Evolutionary conservation across 2,113 vertebrate genomes (phyloP).

Genomic region (Mugil cephalus): DNA sequence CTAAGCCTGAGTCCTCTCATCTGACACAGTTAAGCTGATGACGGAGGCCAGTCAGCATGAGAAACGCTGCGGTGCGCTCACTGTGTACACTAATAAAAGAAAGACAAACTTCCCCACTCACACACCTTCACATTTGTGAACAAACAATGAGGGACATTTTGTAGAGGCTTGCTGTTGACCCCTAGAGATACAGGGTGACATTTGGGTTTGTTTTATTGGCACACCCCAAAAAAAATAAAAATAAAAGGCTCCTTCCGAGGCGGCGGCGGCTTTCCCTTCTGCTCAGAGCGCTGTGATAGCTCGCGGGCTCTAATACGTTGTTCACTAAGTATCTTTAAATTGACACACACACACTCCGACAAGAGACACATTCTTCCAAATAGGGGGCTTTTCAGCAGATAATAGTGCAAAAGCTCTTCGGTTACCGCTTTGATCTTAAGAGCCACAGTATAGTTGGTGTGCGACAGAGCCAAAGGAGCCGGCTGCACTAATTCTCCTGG

Average conservation of each 20-base stretch:
- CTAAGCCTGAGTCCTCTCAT: no score
- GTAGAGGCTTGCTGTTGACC: slow-evolving; percentile 12
- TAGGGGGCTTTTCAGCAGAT: slow-evolving; percentile 18
- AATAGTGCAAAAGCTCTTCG: slow-evolving; percentile 28
- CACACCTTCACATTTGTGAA: neutral
- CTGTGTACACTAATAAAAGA: slow-evolving; percentile 15
- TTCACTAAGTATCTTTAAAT: slow-evolving; percentile 30
- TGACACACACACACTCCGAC: neutral
- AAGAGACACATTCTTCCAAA: slow-evolving; percentile 24
- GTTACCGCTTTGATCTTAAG: slow-evolving; percentile 30
- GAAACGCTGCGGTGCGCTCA: neutral
- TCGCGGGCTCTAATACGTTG: slow-evolving; percentile 13
- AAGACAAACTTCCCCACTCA: slow-evolving; percentile 12
- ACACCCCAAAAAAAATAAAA: neutral
- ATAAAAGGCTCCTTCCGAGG: neutral
- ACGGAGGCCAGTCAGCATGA: neutral
- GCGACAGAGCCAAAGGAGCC: slow-evolving; percentile 18
- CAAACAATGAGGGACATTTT: slow-evolving; percentile 4
- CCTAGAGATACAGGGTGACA: neutral
- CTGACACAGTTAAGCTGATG: no score
- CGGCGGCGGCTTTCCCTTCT: neutral
- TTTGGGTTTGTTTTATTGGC: neutral
- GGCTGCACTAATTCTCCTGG: slow-evolving; percentile 34
- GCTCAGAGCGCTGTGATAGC: neutral
- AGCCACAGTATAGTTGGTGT: slow-evolving; percentile 14